Conservation (phyloP, 2,113 vertebrate species). For the Empidonax traillii region DNA sequence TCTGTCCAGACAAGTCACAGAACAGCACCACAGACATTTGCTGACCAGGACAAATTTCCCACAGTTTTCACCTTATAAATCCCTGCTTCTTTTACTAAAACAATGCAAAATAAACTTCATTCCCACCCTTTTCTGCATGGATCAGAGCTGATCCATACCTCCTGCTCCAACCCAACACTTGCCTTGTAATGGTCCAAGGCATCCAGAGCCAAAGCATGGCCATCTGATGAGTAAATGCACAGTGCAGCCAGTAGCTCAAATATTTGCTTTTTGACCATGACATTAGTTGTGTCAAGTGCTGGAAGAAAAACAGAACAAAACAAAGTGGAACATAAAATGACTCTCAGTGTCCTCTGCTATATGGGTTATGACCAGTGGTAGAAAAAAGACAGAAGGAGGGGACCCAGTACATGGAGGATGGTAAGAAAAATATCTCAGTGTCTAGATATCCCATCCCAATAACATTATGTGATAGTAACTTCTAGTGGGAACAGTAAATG, state of each 20-base stretch:
- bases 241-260: constrained; percentile 95
- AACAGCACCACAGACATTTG: background rate
- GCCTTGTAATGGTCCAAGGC: constrained; percentile 97
- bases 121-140: background rate
- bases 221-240: constrained; percentile 90
- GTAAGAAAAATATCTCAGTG: background rate
- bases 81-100: background rate
- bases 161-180: constrained; percentile 39
- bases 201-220: constrained; percentile 87
- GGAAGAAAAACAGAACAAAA: constrained; percentile 3
- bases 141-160: background rate
- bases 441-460: background rate
- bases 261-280: constrained; percentile 98
- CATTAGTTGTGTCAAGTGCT: constrained; percentile 96
- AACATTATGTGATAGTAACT: background rate
- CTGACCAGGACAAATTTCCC: background rate
- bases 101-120: background rate
- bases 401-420: background rate
- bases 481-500: background rate
- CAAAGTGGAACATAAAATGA: background rate
- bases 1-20: background rate
- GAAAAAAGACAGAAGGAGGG: background rate
- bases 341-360: background rate
- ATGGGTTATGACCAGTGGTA: background rate
- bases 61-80: background rate